These are phyloP conservation scores for Gerris lacustris DNA, from an alignment of 2,888 invertebrate species.

Conservation along the genomic window DNA sequence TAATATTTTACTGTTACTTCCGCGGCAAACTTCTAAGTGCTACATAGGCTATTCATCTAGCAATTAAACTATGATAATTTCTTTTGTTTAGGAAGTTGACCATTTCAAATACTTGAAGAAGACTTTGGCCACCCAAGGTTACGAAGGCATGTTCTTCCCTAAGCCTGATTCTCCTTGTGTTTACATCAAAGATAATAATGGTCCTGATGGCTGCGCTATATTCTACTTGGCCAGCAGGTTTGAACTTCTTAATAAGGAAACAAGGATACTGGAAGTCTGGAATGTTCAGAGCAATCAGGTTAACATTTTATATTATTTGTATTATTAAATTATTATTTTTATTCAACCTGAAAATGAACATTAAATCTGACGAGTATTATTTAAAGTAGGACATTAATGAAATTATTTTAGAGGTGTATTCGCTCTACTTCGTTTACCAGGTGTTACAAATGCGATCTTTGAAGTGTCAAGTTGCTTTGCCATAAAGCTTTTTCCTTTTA, in stretches of 20 bases:
- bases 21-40: no score
- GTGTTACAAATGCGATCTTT: no score
- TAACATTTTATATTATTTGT: slow-evolving; percentile 13
- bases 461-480: no score
- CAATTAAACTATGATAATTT: no score
- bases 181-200: slow-evolving; percentile 56
- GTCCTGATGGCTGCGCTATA: slow-evolving; percentile 67
- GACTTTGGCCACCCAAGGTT: slow-evolving; percentile 50
- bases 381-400: no score
- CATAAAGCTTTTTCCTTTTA: no score
- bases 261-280: slow-evolving; percentile 56
- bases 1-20: no score
- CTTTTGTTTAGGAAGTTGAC: slow-evolving; percentile 51
- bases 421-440: no score
- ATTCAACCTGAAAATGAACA: neutral
- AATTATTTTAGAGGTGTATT: no score
- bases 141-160: slow-evolving; percentile 55
- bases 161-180: slow-evolving; percentile 68
- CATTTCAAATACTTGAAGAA: slow-evolving; percentile 55
- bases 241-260: slow-evolving; percentile 46
- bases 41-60: no score
- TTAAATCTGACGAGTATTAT: neutral
- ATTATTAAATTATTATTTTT: neutral
- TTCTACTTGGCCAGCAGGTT: slow-evolving; percentile 54
- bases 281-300: slow-evolving; percentile 60